Evolutionary conservation across 2,113 vertebrate species (phyloP).

Genomic region (Tiliqua scincoides): DNA sequence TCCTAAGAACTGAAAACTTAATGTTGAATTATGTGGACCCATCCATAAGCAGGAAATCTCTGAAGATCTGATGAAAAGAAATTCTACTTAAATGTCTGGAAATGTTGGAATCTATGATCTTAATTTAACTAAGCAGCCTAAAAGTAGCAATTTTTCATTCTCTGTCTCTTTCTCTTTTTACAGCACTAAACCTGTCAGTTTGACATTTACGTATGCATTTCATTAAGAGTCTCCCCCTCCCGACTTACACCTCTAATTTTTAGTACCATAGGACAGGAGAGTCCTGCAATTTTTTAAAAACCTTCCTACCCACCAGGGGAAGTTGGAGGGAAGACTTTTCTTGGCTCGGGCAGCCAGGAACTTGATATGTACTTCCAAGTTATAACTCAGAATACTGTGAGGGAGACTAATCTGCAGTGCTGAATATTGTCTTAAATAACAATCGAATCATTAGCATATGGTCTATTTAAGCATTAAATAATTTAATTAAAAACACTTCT

Average conservation of each 20-base stretch:
- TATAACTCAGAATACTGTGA: not conserved
- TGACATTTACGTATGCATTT: conserved; percentile 12
- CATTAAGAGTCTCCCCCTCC: not conserved
- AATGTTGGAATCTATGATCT: not conserved
- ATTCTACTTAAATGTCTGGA: not conserved
- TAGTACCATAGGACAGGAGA: not conserved
- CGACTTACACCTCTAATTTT: not conserved
- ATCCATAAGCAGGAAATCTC: not conserved
- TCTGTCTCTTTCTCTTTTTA: not conserved
- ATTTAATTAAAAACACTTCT: not conserved
- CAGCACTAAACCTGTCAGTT: not conserved
- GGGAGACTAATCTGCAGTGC: not conserved
- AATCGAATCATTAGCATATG: not conserved
- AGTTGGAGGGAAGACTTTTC: not conserved
- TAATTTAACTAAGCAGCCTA: conserved; percentile 1
- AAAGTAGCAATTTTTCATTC: not conserved
- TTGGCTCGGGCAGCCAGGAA: not conserved
- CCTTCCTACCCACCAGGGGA: not conserved
- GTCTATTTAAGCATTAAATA: not conserved
- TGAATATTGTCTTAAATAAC: not conserved
- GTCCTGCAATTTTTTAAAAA: not conserved
- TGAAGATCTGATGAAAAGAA: conserved; percentile 2
- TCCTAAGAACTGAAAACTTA: not conserved
- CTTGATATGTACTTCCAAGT: not conserved
- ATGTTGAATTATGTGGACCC: not conserved